Conservation (phyloP, 2,113 vertebrate species). For the Sylvilagus bachmani region DNA sequence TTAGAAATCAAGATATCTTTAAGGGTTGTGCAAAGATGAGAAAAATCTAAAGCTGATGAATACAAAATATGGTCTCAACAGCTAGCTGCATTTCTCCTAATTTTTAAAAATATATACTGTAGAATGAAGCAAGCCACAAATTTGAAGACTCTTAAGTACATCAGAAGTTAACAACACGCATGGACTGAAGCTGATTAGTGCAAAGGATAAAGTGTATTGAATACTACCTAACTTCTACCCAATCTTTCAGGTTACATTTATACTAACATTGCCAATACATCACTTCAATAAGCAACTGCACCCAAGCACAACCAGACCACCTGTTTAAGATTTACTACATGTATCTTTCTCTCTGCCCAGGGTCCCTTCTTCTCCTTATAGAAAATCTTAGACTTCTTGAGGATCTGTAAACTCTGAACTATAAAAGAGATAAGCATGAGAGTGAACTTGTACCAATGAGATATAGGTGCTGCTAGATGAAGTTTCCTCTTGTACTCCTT, state of each 20-base stretch:
- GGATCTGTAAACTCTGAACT: background rate
- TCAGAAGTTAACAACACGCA: background rate
- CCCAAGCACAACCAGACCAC: background rate
- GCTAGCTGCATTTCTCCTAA: background rate
- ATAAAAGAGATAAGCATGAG: background rate
- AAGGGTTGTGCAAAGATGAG: rapidly evolving
- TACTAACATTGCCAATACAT: background rate
- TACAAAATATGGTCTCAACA: background rate
- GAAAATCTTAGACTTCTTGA: background rate
- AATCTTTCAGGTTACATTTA: rapidly evolving
- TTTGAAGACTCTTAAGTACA: background rate
- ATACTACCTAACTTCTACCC: background rate
- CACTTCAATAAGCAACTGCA: background rate
- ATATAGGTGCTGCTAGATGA: background rate
- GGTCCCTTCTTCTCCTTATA: background rate
- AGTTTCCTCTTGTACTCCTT: background rate
- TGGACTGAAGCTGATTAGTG: background rate
- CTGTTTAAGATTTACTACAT: too few relatives aligned
- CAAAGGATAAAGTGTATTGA: background rate
- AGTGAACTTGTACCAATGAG: background rate
- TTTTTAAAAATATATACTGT: background rate
- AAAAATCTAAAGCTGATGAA: background rate
- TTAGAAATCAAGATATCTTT: background rate
- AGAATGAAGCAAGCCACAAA: background rate
- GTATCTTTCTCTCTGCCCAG: rapidly evolving